Percentiles rank a stretch among this genome's conserved stretches.
phyloP scores from a whole-genome alignment of 2,888 invertebrate genomes.

The Melanargia galathea region DNA sequence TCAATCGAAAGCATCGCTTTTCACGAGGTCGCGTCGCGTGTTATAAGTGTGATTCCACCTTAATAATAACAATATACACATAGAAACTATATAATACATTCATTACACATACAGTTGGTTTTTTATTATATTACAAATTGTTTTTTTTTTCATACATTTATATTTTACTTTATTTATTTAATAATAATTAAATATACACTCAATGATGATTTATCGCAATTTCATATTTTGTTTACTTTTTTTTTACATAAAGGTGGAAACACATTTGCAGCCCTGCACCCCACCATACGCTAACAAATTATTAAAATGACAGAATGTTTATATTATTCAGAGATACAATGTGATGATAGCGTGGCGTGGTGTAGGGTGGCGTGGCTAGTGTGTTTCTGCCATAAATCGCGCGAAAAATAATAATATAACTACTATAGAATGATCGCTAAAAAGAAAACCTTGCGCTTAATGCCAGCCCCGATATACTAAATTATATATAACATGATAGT shows the following conservation, averaged over 20 bases:
- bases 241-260: slow-evolving; percentile 24
- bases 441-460: slow-evolving; percentile 41
- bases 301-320: too few relatives aligned
- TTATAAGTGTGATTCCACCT: background rate
- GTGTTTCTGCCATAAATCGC: slow-evolving; percentile 17
- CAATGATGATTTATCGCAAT: slow-evolving; percentile 39
- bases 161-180: slow-evolving; percentile 17
- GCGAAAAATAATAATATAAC: slow-evolving; percentile 41
- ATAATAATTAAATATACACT: slow-evolving; percentile 39
- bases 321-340: too few relatives aligned
- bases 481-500: background rate
- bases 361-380: background rate
- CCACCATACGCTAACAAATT: background rate
- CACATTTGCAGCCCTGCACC: background rate
- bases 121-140: slow-evolving; percentile 52
- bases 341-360: background rate
- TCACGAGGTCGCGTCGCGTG: background rate
- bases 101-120: slow-evolving; percentile 43
- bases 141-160: slow-evolving; percentile 40
- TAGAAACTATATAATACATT: slow-evolving; percentile 68
- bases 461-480: slow-evolving; percentile 40
- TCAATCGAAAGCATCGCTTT: background rate
- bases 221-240: slow-evolving; percentile 37
- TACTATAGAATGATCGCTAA: slow-evolving; percentile 48
- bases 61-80: slow-evolving; percentile 49